These are phyloP conservation scores for Bothrops jararaca DNA, from an alignment of 2,113 vertebrate genomes.

Conservation along the genomic window DNA sequence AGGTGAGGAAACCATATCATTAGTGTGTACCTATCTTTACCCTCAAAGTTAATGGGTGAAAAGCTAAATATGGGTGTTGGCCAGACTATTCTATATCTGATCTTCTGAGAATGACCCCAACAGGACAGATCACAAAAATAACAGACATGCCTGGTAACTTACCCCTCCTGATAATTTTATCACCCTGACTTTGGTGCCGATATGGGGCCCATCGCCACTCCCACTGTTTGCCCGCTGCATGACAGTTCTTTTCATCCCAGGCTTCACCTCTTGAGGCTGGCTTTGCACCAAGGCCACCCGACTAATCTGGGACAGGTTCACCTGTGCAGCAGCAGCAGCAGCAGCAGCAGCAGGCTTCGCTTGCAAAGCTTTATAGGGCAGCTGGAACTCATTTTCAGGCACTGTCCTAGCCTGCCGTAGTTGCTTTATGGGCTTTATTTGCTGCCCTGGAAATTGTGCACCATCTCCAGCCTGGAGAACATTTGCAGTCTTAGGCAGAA, in stretches of 20 bases:
- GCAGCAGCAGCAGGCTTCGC: constrained; percentile 48
- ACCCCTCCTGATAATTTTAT: constrained; percentile 90
- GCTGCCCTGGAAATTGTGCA: constrained; percentile 65
- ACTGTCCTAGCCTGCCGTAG: constrained; percentile 62
- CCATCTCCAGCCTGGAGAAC: constrained; percentile 54
- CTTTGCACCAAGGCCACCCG: constrained; percentile 59
- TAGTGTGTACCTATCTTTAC: background rate
- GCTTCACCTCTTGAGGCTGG: constrained; percentile 73
- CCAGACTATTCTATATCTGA: constrained; percentile 25
- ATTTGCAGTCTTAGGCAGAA: constrained; percentile 57
- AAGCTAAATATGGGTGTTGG: background rate
- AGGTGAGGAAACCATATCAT: background rate
- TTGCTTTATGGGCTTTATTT: constrained; percentile 65
- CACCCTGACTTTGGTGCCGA: constrained; percentile 89
- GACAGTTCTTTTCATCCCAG: constrained; percentile 88
- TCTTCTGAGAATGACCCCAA: constrained; percentile 7
- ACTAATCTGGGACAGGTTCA: constrained; percentile 48
- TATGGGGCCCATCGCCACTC: constrained; percentile 73
- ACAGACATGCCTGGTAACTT: constrained; percentile 70
- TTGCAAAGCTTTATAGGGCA: constrained; percentile 36
- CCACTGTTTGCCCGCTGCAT: constrained; percentile 86
- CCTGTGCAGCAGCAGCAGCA: constrained; percentile 44
- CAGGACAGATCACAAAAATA: constrained; percentile 37
- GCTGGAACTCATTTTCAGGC: constrained; percentile 55
- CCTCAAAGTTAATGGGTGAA: background rate